A percentile compares a stretch with the other conserved stretches of the same genome.
These are phyloP conservation scores for Cerastoderma edule DNA, from an alignment of 2,888 invertebrate species.

Conservation along the genomic window DNA sequence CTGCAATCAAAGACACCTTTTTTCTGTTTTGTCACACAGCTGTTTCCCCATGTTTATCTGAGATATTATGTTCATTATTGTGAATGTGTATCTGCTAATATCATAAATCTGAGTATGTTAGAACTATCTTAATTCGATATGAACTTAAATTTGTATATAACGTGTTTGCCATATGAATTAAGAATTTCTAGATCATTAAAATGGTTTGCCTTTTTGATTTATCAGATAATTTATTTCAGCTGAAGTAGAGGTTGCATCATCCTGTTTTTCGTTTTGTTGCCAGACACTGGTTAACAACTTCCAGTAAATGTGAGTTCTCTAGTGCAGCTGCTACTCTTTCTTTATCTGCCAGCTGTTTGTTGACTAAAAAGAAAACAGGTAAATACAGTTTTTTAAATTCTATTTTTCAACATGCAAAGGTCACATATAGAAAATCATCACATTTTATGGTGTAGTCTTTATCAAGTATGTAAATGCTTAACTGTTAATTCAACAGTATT, in stretches of 20 bases:
- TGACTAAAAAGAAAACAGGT: slow-evolving; percentile 86
- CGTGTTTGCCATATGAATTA: background rate
- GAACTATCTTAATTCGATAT: background rate
- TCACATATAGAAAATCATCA: too few species aligned
- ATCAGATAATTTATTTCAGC: background rate
- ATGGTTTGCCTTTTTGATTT: background rate
- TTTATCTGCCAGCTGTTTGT: slow-evolving; percentile 98
- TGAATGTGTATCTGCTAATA: background rate
- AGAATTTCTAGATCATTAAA: background rate
- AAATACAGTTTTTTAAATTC: background rate
- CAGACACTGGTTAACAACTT: slow-evolving; percentile 96
- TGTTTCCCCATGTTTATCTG: too few species aligned
- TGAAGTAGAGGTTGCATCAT: background rate
- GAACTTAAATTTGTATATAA: background rate
- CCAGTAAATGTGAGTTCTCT: slow-evolving; percentile 95
- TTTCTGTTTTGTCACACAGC: too few species aligned
- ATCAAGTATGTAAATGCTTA: too few species aligned
- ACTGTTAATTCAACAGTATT: too few species aligned
- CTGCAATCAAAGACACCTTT: too few species aligned
- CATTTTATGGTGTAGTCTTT: too few species aligned
- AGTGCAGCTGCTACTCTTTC: slow-evolving; percentile 98
- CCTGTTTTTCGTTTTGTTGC: slow-evolving; percentile 40
- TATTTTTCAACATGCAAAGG: background rate
- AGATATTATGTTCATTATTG: background rate
- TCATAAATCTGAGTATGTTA: background rate